Conservation (phyloP, 2,888 invertebrate species). For the Apamea monoglypha region DNA sequence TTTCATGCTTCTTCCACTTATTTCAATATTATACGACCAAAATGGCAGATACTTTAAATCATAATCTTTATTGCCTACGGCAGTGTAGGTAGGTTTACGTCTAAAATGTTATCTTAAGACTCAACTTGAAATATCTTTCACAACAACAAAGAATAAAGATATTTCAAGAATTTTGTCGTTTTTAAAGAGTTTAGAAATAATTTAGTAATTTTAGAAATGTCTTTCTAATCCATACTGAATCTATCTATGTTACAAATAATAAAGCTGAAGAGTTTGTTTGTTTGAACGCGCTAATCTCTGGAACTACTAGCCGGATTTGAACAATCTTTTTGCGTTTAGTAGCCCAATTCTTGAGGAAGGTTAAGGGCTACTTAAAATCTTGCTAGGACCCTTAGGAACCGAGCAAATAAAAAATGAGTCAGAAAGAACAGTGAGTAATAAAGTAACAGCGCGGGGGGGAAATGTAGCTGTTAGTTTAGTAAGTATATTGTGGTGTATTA, state of each 20-base stretch:
- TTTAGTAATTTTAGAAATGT: no score
- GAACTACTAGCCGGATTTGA: no score
- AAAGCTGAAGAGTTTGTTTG: no score
- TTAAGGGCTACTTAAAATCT: not conserved
- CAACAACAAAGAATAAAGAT: not conserved
- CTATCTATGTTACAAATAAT: no score
- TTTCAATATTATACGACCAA: slow-evolving; percentile 22
- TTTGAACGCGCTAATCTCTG: no score
- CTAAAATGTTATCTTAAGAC: not conserved
- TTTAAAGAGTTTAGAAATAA: no score
- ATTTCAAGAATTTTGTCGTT: not conserved
- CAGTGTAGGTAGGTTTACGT: not conserved
- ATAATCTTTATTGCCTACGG: slow-evolving; percentile 19
- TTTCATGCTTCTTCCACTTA: slow-evolving; percentile 23
- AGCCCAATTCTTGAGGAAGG: not conserved
- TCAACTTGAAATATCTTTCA: not conserved
- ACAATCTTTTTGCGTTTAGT: no score
- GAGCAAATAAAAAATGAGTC: not conserved
- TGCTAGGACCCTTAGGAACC: not conserved
- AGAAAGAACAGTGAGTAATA: not conserved
- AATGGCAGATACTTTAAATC: slow-evolving; percentile 23
- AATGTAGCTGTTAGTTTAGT: not conserved
- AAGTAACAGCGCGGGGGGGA: not conserved
- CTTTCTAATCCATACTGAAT: no score
- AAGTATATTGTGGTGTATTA: not conserved